These are phyloP conservation scores for Smittia sp. DNA, from an alignment of 2,888 invertebrate genomes.

Conservation along the genomic window DNA sequence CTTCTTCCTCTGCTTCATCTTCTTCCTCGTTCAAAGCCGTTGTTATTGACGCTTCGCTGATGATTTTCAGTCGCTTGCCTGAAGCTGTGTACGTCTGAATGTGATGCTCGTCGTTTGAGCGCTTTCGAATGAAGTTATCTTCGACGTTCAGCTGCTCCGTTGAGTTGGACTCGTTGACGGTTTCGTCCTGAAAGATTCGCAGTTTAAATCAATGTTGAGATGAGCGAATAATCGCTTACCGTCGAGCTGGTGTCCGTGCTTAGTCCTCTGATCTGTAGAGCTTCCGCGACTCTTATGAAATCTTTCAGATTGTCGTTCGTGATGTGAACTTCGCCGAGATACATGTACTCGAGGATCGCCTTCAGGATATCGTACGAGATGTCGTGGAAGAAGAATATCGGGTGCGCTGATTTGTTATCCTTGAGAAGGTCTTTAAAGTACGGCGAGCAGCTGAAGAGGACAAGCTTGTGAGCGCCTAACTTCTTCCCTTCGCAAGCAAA, in stretches of 20 bases:
- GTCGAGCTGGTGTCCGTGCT: conserved; percentile 41
- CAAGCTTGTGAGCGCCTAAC: conserved; percentile 43
- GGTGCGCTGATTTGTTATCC: conserved; percentile 41
- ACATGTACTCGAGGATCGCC: conserved; percentile 44
- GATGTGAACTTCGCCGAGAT: conserved; percentile 44
- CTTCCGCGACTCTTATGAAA: conserved; percentile 43
- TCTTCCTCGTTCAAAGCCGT: conserved; percentile 27
- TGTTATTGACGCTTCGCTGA: conserved; percentile 10
- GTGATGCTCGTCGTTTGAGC: conserved; percentile 19
- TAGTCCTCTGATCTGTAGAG: conserved; percentile 43
- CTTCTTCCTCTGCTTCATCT: conserved; percentile 21
- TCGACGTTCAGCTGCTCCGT: neutral
- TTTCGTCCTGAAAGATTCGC: neutral
- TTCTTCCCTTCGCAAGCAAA: conserved; percentile 43
- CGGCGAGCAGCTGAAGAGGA: conserved; percentile 43
- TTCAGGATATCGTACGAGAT: conserved; percentile 43
- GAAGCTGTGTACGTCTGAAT: conserved; percentile 10
- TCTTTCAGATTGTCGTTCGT: conserved; percentile 43
- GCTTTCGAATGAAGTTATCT: conserved; percentile 4
- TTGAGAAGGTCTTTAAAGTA: conserved; percentile 41
- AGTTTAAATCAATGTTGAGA: neutral
- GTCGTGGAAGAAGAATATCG: conserved; percentile 43
- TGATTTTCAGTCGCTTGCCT: conserved; percentile 23
- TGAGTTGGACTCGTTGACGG: neutral
- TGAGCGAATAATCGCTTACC: neutral